Evolutionary conservation across 2,113 vertebrate genomes (phyloP).

Genomic region (Ictalurus punctatus): DNA sequence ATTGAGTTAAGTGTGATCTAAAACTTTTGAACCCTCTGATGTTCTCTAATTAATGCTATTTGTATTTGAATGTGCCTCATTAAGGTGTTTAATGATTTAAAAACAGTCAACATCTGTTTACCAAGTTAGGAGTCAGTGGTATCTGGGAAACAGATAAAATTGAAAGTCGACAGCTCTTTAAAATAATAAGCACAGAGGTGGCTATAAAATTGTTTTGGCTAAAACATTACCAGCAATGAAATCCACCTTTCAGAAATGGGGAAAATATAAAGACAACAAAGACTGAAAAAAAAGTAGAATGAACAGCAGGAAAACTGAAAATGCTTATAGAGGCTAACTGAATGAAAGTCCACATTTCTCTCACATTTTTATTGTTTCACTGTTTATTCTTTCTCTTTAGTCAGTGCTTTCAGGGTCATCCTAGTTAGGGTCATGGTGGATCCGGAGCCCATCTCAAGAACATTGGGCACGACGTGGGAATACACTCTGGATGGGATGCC

Average conservation of each 20-base stretch:
- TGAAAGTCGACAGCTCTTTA: not conserved
- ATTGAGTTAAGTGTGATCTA: no score
- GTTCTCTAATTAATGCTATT: not conserved
- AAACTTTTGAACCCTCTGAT: not conserved
- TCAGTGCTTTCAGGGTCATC: not conserved
- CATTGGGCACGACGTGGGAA: not conserved
- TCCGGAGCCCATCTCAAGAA: not conserved
- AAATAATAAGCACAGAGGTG: no score
- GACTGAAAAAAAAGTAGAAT: not conserved
- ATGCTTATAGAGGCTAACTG: not conserved
- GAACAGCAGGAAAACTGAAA: not conserved
- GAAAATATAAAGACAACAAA: not conserved
- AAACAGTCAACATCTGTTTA: constrained; percentile 4
- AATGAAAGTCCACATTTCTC: not conserved
- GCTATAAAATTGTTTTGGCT: not conserved
- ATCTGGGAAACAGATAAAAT: not conserved
- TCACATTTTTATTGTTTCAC: not conserved
- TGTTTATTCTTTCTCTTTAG: not conserved
- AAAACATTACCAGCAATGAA: not conserved
- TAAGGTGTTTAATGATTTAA: not conserved
- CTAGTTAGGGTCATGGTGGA: not conserved
- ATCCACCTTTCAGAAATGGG: not conserved
- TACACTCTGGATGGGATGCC: not conserved
- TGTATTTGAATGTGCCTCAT: not conserved
- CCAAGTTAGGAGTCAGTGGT: not conserved